Evolutionary conservation across 53 echinoderm and acorn worm genomes (phyloP).

Genomic region (Patiria pectinifera): DNA sequence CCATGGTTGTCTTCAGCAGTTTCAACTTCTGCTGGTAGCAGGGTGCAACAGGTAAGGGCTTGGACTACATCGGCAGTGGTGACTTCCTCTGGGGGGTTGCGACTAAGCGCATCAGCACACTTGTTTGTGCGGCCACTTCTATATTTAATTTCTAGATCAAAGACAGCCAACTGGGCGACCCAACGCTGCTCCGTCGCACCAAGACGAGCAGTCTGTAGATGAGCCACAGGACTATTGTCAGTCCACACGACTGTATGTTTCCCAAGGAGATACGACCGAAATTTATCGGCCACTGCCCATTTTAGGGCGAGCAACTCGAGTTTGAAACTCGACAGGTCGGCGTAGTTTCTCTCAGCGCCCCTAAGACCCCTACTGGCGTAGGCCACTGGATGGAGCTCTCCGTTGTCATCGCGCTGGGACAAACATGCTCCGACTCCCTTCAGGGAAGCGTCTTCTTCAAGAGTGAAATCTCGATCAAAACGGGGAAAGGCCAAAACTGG

Average conservation of each 20-base stretch:
- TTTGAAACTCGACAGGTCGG: constrained; percentile 49
- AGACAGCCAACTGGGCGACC: constrained; percentile 62
- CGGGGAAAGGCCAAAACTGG: constrained; percentile 51
- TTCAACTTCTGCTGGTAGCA: background rate
- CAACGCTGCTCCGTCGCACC: constrained; percentile 67
- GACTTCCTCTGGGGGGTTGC: background rate
- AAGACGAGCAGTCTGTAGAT: constrained; percentile 48
- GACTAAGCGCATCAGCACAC: background rate
- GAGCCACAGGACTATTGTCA: constrained; percentile 61
- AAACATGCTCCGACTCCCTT: constrained; percentile 28
- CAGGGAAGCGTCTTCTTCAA: constrained; percentile 54
- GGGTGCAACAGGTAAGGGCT: background rate
- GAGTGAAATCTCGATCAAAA: constrained; percentile 51
- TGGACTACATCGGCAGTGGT: background rate
- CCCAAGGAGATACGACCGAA: constrained; percentile 34
- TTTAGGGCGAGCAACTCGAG: constrained; percentile 22
- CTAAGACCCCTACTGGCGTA: constrained; percentile 45
- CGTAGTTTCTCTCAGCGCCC: constrained; percentile 52
- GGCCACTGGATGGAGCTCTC: constrained; percentile 41
- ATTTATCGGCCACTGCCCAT: constrained; percentile 61
- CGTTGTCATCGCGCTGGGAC: constrained; percentile 18
- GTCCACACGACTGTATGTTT: constrained; percentile 31
- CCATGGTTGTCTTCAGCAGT: background rate
- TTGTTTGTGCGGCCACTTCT: background rate
- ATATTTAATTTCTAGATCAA: constrained; percentile 47